These are phyloP conservation scores for Maccullochella peelii DNA, from an alignment of 2,113 vertebrate genomes.

Conservation along the genomic window DNA sequence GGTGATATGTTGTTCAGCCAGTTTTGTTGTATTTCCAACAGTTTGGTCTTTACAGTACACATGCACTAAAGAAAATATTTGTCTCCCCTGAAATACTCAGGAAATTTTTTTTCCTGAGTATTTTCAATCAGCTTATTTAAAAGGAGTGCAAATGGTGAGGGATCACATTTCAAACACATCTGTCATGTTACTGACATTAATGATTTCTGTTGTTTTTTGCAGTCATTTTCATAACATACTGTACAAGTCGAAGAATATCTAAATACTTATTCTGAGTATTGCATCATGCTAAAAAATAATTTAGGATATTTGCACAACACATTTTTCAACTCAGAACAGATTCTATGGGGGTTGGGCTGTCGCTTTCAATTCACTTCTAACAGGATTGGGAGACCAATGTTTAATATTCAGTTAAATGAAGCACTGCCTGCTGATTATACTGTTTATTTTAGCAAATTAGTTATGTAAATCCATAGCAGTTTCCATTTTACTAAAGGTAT, in stretches of 20 bases:
- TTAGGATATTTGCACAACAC: slow-evolving; percentile 28
- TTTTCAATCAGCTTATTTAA: slow-evolving; percentile 9
- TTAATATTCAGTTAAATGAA: neutral
- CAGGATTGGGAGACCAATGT: neutral
- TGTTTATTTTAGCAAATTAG: neutral
- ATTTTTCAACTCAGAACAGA: slow-evolving; percentile 18
- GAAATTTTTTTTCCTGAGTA: too few relatives aligned
- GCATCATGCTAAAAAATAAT: slow-evolving; percentile 57
- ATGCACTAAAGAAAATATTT: slow-evolving; percentile 63
- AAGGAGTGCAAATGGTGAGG: slow-evolving; percentile 47
- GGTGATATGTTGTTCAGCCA: slow-evolving; percentile 25
- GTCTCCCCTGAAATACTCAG: slow-evolving; percentile 13
- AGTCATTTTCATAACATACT: slow-evolving; percentile 37
- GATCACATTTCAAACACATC: slow-evolving; percentile 37
- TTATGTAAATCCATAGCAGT: neutral
- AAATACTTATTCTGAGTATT: slow-evolving; percentile 37
- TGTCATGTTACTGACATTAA: slow-evolving; percentile 22
- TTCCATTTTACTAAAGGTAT: neutral
- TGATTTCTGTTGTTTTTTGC: slow-evolving; percentile 12
- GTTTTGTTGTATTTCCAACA: slow-evolving; percentile 25
- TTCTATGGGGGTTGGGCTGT: neutral
- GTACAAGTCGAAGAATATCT: slow-evolving; percentile 30
- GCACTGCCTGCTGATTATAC: neutral
- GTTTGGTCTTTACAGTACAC: slow-evolving; percentile 37
- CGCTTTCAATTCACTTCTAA: slow-evolving; percentile 21